Conservation (phyloP, 2,797 vertebrate genomes). For the Paedocypris micromegethes region DNA sequence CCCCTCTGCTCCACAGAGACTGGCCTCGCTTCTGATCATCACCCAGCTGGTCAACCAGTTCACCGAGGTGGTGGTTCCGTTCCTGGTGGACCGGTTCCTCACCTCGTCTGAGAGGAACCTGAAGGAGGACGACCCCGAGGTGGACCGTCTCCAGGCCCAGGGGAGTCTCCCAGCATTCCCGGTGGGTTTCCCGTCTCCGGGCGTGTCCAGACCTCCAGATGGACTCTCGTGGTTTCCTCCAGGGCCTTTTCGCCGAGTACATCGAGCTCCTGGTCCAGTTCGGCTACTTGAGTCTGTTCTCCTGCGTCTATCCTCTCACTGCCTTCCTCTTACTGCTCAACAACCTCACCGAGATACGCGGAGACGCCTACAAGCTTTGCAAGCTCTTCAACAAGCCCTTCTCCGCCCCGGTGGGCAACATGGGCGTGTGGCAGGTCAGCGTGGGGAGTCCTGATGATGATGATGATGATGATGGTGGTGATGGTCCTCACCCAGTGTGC, state of each 20-base stretch:
- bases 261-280: slow-evolving; percentile 81
- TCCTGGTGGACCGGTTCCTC: slow-evolving; percentile 66
- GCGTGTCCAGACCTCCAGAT: background rate
- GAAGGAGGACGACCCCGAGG: slow-evolving; percentile 66
- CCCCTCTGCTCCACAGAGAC: slow-evolving; percentile 55
- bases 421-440: slow-evolving; percentile 78
- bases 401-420: slow-evolving; percentile 60
- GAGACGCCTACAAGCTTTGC: slow-evolving; percentile 77
- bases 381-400: slow-evolving; percentile 76
- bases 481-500: background rate
- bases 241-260: slow-evolving; percentile 79
- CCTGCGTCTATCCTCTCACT: slow-evolving; percentile 75
- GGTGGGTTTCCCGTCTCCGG: slow-evolving; percentile 49
- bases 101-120: slow-evolving; percentile 54
- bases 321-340: slow-evolving; percentile 73
- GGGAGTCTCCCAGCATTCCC: slow-evolving; percentile 63
- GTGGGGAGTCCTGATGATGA: background rate
- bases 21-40: slow-evolving; percentile 71
- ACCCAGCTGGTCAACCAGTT: slow-evolving; percentile 73
- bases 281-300: slow-evolving; percentile 80
- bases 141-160: slow-evolving; percentile 71
- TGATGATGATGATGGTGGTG: background rate
- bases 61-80: slow-evolving; percentile 72
- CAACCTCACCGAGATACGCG: slow-evolving; percentile 75
- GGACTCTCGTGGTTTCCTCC: slow-evolving; percentile 13